phyloP scores from a whole-genome alignment of 2,888 invertebrate species.

The Diaprepes abbreviatus region DNA sequence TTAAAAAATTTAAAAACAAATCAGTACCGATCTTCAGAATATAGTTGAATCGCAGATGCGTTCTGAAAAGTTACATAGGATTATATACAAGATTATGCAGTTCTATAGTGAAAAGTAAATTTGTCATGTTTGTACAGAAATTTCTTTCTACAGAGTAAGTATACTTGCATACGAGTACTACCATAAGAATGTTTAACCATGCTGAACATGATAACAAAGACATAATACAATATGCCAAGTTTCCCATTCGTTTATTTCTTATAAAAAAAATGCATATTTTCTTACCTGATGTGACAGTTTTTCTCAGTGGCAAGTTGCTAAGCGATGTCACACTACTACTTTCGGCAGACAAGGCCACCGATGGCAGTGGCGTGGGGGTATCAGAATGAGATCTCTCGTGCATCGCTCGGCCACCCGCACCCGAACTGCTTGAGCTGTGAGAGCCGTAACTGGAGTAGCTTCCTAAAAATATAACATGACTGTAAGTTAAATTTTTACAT shows the following conservation, averaged over 20 bases:
- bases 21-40: too few species aligned
- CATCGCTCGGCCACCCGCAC: slow-evolving; percentile 73
- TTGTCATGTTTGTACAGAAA: too few species aligned
- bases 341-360: slow-evolving; percentile 92
- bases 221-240: background rate
- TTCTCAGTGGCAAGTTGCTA: slow-evolving; percentile 89
- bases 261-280: slow-evolving; percentile 46
- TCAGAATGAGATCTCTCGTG: slow-evolving; percentile 93
- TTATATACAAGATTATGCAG: too few species aligned
- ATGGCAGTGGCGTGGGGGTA: slow-evolving; percentile 85
- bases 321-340: slow-evolving; percentile 96
- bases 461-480: too few species aligned
- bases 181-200: background rate
- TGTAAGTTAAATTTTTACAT: too few species aligned
- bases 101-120: too few species aligned
- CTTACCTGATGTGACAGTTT: slow-evolving; percentile 82
- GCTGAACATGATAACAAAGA: background rate
- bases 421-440: slow-evolving; percentile 68
- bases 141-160: too few species aligned
- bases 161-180: too few species aligned
- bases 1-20: too few species aligned
- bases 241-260: background rate
- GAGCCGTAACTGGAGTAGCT: slow-evolving; percentile 73
- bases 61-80: too few species aligned
- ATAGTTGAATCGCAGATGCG: too few species aligned